These are phyloP conservation scores for Carlito syrichta DNA, from an alignment of 2,113 vertebrate species.

Conservation along the genomic window DNA sequence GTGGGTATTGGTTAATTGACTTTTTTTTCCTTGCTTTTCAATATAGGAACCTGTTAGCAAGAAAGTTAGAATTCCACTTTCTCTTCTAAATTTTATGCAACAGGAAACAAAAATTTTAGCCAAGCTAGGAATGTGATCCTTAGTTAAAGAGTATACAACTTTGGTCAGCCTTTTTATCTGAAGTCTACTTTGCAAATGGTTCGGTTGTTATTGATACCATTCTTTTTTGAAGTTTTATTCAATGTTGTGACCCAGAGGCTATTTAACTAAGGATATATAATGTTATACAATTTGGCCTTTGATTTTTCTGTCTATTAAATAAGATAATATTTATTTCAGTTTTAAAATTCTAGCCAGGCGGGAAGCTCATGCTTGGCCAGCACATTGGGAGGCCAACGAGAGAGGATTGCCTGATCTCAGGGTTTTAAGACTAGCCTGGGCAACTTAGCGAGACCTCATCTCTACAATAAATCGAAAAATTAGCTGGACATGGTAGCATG, in stretches of 20 bases:
- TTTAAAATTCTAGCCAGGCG: conserved; percentile 13
- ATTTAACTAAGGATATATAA: neutral
- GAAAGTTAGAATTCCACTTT: neutral
- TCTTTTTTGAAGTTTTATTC: neutral
- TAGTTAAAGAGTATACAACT: neutral
- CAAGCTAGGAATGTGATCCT: neutral
- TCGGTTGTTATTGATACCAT: neutral
- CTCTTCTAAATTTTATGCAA: neutral
- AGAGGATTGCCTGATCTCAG: too few species aligned
- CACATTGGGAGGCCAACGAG: too few species aligned
- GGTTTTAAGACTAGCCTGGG: too few species aligned
- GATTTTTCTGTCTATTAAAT: neutral
- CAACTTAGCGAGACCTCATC: too few species aligned
- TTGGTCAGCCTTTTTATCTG: neutral
- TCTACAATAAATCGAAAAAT: too few species aligned
- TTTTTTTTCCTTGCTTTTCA: neutral
- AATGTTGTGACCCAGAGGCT: neutral
- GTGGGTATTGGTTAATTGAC: neutral
- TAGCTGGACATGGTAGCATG: too few species aligned
- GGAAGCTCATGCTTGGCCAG: too few species aligned
- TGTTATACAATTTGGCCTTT: neutral
- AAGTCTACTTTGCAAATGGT: neutral
- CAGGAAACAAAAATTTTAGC: neutral
- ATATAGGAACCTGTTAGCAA: neutral
- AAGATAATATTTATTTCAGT: neutral